Base-by-base conservation (phyloP, 2,113 vertebrate genomes). In the Aptenodytes patagonicus region DNA sequence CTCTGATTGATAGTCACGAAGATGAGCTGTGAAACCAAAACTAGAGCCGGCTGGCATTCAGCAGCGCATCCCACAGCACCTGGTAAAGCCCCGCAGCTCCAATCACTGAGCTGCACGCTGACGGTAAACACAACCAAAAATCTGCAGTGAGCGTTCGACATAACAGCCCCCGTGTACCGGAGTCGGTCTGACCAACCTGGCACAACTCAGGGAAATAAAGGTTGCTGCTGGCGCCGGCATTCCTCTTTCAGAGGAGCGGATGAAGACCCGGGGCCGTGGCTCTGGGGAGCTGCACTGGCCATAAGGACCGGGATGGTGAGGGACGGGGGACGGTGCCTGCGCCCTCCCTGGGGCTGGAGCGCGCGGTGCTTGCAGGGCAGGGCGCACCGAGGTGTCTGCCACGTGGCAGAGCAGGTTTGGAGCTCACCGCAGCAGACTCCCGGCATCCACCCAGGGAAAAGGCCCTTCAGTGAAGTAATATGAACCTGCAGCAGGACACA, bases 91-190 rank as follows among this genome's bases (percentile, higher is more conserved):
- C 64, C 4, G 2, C 25, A 19, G 46, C 54, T n/a, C 38, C 44
- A 4, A 2, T 6, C 25, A 10, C 31, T 8, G 14, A 24, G 20
- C 32, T 20, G 20, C 22, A 8, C 7, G 2, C 32, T 1, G 7
- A 11, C 20, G 11, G 21, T 7, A 42, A 36, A 29, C 17, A 7
- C 36, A 18, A 29, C 46, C 20, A 10, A 24, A 69, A 8, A 15
- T 8, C 2, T 5, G 19, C 24, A 24, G 36, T 2, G 16, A 6
- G 42, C 6, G 2, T 31, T 22, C 2, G 9, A 31, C 20, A 5
- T 5, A 10, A 8, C 13, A 5, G 52, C 36, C 26, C 34, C 55
- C 3, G 10, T 2, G 18, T 14, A 36, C 46, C 11, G 2, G 14
- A 5, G 31, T 8, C 1, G 5, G 11, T 18, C 57, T 52, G 46